These are phyloP conservation scores for Tipula unca DNA, from an alignment of 2,888 invertebrate genomes.

Conservation along the genomic window DNA sequence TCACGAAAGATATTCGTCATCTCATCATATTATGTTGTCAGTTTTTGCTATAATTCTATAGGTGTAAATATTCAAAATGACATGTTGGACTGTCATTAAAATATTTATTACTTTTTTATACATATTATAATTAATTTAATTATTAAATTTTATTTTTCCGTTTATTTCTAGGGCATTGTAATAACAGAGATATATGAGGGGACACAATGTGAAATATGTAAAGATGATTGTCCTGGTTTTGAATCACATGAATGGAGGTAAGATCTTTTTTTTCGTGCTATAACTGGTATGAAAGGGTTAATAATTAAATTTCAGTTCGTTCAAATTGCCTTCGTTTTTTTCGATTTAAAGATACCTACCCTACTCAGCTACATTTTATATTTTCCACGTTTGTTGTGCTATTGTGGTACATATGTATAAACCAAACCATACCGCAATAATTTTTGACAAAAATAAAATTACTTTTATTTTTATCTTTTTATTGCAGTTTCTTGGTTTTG, in stretches of 20 bases:
- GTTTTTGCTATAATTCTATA: neutral
- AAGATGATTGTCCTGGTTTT: constrained; percentile 74
- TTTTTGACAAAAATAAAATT: neutral
- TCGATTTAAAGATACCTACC: too few species aligned
- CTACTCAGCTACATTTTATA: too few species aligned
- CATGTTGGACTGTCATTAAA: neutral
- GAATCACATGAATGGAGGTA: constrained; percentile 82
- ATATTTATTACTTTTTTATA: neutral
- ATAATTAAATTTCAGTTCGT: too few species aligned
- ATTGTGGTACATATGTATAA: too few species aligned
- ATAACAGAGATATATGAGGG: constrained; percentile 79
- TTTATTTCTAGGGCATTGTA: constrained; percentile 64
- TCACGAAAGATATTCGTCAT: neutral
- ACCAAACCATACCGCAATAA: too few species aligned
- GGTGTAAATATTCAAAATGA: neutral
- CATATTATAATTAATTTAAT: neutral
- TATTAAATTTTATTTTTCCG: neutral
- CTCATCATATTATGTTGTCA: neutral
- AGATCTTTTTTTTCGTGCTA: too few species aligned
- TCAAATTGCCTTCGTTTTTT: too few species aligned
- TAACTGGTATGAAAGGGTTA: too few species aligned
- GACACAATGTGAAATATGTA: constrained; percentile 76
- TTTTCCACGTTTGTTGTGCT: too few species aligned
- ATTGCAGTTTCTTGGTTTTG: too few species aligned
- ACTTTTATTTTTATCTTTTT: neutral